phyloP scores from a whole-genome alignment of 2,797 vertebrate genomes.

The Neopelma chrysocephalum region DNA sequence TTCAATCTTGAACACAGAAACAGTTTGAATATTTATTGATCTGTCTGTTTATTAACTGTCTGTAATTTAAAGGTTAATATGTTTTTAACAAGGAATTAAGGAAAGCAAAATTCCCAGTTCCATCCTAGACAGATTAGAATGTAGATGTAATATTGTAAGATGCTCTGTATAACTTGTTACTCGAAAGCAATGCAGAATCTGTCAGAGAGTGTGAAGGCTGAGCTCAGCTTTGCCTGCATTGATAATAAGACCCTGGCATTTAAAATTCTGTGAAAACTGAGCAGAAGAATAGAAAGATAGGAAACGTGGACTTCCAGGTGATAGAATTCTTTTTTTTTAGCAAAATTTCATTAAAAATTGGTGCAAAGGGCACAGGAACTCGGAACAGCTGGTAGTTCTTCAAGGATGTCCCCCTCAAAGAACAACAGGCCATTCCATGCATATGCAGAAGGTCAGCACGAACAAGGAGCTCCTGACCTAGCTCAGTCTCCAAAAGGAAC shows the following conservation, averaged over 20 bases:
- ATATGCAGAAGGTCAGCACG: not conserved
- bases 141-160: not conserved
- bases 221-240: not conserved
- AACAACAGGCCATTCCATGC: not conserved
- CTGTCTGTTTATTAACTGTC: not conserved
- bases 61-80: not conserved
- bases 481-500: not conserved
- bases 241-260: not conserved
- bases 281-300: not conserved
- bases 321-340: not conserved
- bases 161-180: not conserved
- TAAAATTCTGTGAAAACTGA: not conserved
- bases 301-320: not conserved
- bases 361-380: not conserved
- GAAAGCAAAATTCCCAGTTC: not conserved
- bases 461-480: rapidly evolving
- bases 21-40: not conserved
- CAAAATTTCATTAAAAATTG: not conserved
- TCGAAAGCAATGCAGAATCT: not conserved
- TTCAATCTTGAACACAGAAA: not conserved
- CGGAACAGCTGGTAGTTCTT: not conserved
- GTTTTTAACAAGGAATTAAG: not conserved
- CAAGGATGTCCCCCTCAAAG: not conserved
- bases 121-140: not conserved
- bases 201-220: not conserved